Conservation (phyloP, 2,113 vertebrate genomes). For the Geococcyx californianus region DNA sequence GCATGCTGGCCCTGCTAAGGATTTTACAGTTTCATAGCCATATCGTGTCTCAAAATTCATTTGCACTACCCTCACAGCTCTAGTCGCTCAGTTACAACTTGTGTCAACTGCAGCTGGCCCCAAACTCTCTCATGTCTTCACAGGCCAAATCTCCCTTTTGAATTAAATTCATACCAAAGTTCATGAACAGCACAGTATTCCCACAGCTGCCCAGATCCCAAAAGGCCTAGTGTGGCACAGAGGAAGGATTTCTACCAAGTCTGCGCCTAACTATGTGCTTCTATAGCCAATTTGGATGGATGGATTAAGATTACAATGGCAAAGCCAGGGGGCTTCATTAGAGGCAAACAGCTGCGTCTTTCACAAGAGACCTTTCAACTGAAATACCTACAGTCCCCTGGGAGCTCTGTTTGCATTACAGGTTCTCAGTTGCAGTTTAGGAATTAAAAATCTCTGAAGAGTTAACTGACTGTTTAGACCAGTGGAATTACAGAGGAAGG, state of each 20-base stretch:
- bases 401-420: neutral
- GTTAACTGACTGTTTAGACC: neutral
- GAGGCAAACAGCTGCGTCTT: neutral
- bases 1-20: fast-evolving
- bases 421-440: neutral
- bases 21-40: neutral
- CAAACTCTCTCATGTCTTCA: neutral
- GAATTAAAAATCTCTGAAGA: neutral
- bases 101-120: neutral
- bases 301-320: neutral
- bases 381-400: neutral
- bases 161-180: neutral
- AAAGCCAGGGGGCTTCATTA: neutral
- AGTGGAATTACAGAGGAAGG: neutral
- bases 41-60: fast-evolving
- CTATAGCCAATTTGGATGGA: neutral
- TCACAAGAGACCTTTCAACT: neutral
- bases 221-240: neutral
- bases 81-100: neutral
- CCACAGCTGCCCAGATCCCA: neutral
- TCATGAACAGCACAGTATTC: neutral
- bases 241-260: neutral
- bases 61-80: neutral
- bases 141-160: neutral
- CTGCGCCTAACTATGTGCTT: neutral